Evolutionary conservation across 2,888 invertebrate genomes (phyloP).

Genomic region (Epistrophe eligans): DNA sequence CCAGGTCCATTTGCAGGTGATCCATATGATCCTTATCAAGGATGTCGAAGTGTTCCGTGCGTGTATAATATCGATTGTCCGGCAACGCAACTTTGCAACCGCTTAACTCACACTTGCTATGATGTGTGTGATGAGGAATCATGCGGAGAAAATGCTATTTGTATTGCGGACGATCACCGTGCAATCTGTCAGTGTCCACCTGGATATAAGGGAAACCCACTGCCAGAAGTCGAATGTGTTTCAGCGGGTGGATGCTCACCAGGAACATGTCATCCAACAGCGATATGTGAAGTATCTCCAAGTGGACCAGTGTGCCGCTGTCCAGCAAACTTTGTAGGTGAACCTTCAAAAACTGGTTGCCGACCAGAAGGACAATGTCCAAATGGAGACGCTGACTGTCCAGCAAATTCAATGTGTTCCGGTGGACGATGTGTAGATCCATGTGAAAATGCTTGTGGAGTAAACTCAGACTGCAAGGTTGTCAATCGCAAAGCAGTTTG

Average conservation of each 20-base stretch:
- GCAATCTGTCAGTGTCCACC: constrained; percentile 93
- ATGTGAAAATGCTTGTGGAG: constrained; percentile 92
- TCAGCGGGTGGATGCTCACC: constrained; percentile 89
- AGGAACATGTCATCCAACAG: constrained; percentile 92
- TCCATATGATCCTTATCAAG: constrained; percentile 90
- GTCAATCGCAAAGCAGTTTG: constrained; percentile 91
- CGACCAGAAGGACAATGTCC: constrained; percentile 90
- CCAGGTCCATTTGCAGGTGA: constrained; percentile 94
- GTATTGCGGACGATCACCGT: constrained; percentile 93
- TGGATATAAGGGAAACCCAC: constrained; percentile 91
- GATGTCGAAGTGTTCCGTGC: constrained; percentile 92
- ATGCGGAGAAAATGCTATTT: constrained; percentile 94
- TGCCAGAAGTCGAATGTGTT: constrained; percentile 92
- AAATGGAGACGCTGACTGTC: constrained; percentile 90
- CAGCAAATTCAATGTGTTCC: constrained; percentile 89
- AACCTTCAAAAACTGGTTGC: constrained; percentile 91
- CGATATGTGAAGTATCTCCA: constrained; percentile 89
- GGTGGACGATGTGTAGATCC: constrained; percentile 91
- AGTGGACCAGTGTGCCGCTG: constrained; percentile 92
- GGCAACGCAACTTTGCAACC: constrained; percentile 91
- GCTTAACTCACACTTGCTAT: constrained; percentile 92
- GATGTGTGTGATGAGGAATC: constrained; percentile 92
- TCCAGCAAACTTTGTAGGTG: constrained; percentile 90
- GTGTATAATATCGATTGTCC: constrained; percentile 94
- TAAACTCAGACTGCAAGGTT: constrained; percentile 92